Base-by-base conservation (phyloP, 2,888 invertebrate genomes). In the Athalia rosae region DNA sequence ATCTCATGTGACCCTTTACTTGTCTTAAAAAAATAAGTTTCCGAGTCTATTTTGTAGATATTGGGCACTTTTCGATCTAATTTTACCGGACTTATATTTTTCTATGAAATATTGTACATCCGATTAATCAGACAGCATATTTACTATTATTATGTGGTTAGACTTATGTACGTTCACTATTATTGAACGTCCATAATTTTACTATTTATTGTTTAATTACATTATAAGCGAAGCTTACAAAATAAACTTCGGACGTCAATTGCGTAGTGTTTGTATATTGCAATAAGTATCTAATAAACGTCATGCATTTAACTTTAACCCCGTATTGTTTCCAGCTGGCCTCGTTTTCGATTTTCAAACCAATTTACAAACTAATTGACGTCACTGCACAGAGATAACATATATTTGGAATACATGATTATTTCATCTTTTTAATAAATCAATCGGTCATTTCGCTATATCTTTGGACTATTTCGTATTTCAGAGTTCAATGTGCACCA, bases 301-400 rank as follows among this genome's bases (percentile, higher is more conserved):
- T 50, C 50, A 50, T 48, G 53, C 28, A 50, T 5, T 67, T 67
- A 53, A 67, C 67, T 50, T 67, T 50, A 50, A 67, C 50, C 67
- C 67, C 11, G 53, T 67, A 50, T 50, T 67, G 50, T 67, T 28
- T 41, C 28, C 28, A 28, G 4, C 15, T 53, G 15, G n/a, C 48
- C 28, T 62, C 9, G 28, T 41, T 13, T 62, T 62, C 7, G 15
- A 28, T 6, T 28, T 7, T 5, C 9, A 41, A 41, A 2, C 8
- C 41, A 8, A 11, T 41, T 8, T 53, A 11, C 28, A 53, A 53
- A 4, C n/a, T 15, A n/a, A 50, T 53, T 15, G 4, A 67, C 50
- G 53, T 67, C 67, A 67, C 41, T 41, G 7, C 8, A n/a, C 13
- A 41, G 47, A n/a, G 45, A 6, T 11, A 13, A 45, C n/a, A 6